Conservation (phyloP, 2,888 invertebrate species). For the Mesodorylaimus sp. region DNA sequence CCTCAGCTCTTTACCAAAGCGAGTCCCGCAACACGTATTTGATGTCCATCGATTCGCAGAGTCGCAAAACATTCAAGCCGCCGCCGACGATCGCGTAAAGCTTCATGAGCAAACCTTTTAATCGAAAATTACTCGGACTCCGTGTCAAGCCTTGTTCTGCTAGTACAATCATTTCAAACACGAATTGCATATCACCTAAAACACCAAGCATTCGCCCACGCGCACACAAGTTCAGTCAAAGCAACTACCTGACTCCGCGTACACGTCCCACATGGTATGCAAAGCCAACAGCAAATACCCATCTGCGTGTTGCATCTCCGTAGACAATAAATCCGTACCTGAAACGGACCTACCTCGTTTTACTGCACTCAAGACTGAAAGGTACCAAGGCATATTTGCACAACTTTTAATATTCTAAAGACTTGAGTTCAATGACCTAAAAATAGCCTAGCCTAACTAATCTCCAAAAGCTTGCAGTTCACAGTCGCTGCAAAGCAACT, state of each 20-base stretch:
- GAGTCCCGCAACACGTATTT: constrained; percentile 86
- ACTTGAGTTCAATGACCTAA: no score
- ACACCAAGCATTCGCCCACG: no score
- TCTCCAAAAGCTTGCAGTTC: no score
- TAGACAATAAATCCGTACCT: not conserved
- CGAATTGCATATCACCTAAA: no score
- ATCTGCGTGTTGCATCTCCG: constrained; percentile 21
- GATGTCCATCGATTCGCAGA: constrained; percentile 60
- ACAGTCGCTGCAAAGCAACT: no score
- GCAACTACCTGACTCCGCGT: constrained; percentile 36
- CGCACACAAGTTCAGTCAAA: no score
- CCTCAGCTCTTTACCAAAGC: constrained; percentile 64
- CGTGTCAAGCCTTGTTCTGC: constrained; percentile 52
- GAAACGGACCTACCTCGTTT: not conserved
- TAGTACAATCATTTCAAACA: constrained; percentile 40
- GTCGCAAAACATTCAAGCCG: constrained; percentile 53
- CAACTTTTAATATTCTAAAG: no score
- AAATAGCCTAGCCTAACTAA: no score
- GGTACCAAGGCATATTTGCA: no score
- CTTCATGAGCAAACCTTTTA: constrained; percentile 61
- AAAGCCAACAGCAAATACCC: constrained; percentile 55
- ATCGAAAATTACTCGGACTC: constrained; percentile 71
- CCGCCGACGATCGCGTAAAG: constrained; percentile 34
- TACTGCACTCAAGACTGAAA: no score
- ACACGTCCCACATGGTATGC: constrained; percentile 45